phyloP scores from a whole-genome alignment of 2,888 invertebrate species.

The Panorpa germanica region DNA sequence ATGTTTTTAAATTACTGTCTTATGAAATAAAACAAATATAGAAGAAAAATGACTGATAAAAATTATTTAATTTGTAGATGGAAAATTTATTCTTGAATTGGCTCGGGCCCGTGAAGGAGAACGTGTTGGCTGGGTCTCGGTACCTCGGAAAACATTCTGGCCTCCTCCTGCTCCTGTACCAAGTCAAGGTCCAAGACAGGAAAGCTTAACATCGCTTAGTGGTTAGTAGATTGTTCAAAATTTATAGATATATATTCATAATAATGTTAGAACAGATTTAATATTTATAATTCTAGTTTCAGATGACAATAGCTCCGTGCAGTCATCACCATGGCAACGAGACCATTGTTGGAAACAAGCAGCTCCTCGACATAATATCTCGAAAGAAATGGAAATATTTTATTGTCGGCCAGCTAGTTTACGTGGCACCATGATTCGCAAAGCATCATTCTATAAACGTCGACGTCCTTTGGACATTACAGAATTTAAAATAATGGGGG shows the following conservation, averaged over 20 bases:
- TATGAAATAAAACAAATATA: too few relatives aligned
- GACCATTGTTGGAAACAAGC: constrained; percentile 81
- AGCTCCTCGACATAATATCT: constrained; percentile 50
- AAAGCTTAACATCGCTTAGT: constrained; percentile 64
- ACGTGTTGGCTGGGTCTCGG: constrained; percentile 74
- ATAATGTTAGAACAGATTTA: not conserved
- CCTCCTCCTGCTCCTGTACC: constrained; percentile 61
- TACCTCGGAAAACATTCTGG: constrained; percentile 76
- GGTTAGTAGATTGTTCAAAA: constrained; percentile 29
- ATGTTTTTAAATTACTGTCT: too few relatives aligned
- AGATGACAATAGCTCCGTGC: constrained; percentile 79
- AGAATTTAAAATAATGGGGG: constrained; percentile 14
- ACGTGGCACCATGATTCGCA: constrained; percentile 25
- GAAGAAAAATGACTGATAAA: too few relatives aligned
- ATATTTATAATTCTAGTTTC: constrained; percentile 35
- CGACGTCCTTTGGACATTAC: constrained; percentile 43
- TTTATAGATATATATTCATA: constrained; percentile 9
- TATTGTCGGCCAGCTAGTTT: constrained; percentile 38
- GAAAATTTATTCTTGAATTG: constrained; percentile 76
- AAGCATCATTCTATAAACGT: constrained; percentile 32
- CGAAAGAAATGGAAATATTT: constrained; percentile 26
- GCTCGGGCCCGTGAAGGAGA: constrained; percentile 59
- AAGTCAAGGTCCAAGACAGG: constrained; percentile 41
- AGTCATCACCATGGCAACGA: constrained; percentile 80
- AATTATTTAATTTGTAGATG: constrained; percentile 42